phyloP scores from a whole-genome alignment of 2,113 vertebrate genomes.

The Oophaga pumilio region DNA sequence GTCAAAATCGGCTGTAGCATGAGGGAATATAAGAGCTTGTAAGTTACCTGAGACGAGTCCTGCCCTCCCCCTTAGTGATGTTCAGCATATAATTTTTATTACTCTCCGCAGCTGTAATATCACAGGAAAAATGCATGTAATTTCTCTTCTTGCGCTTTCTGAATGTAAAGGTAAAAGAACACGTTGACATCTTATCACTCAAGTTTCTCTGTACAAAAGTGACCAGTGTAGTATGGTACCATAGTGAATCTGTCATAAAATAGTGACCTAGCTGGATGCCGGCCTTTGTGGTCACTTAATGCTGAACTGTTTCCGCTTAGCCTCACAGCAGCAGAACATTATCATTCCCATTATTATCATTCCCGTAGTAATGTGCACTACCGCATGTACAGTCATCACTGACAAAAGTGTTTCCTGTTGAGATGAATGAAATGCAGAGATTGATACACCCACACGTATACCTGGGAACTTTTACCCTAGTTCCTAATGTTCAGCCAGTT shows the following conservation, averaged over 20 bases:
- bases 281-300: background rate
- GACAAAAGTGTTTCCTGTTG: background rate
- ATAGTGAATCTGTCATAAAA: no score
- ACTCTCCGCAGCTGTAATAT: no score
- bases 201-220: background rate
- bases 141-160: background rate
- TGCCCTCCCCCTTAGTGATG: no score
- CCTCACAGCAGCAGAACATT: background rate
- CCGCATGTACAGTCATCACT: background rate
- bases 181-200: background rate
- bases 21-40: no score
- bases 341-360: background rate
- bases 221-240: background rate
- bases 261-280: background rate
- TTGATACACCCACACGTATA: background rate
- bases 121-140: no score
- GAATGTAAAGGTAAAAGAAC: background rate
- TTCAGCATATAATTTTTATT: no score
- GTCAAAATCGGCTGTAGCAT: no score
- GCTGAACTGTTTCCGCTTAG: background rate
- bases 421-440: background rate
- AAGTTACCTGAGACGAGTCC: no score
- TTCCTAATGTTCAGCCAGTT: background rate
- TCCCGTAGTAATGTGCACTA: background rate
- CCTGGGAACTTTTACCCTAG: background rate